Base-by-base conservation (phyloP, 2,888 invertebrate genomes). In the Ormyrus rosae region DNA sequence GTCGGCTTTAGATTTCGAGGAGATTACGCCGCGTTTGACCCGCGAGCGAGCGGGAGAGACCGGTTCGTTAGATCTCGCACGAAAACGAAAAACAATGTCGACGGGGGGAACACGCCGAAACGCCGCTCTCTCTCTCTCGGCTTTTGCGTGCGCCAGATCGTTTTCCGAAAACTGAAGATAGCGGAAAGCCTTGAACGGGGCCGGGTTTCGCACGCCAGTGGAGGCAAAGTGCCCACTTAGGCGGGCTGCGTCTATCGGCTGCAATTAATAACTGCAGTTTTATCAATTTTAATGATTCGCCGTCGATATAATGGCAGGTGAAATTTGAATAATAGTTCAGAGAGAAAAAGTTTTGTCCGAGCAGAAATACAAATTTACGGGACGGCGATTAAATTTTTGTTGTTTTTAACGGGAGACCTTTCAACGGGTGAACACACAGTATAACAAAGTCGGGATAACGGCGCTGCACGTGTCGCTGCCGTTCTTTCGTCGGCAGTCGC, bases 41-140 rank as follows among this genome's bases (percentile, higher is more conserved):
- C 70, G 65, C 58, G 73, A 73, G 78, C 64, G 45, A 10, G 55
- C 45, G 45, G 84, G 86, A 79, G 75, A 82, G 81, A 87, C 86
- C 85, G 84, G 86, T 86, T 86, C 86, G 85, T 87, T 87, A 86
- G 84, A 86, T 85, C 85, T 85, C 83, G 84, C 81, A 68, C 58
- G 81, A 67, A 85, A 84, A 85, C 78, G 82, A 84, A 83, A 84
- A 85, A 85, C 84, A 84, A 85, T 83, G 82, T 84, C 82, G 34
- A 0, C 68, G 83, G 56, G n/a, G 34, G 4, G 4, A n/a, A 83
- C 83, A 78, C 80, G 83, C 80, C 34, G 71, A 69, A 78, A 77
- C 79, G 81, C 72, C 82, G 80, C 75, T 75, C 76, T 50, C 34
- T 9, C n/a, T 11, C 34, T 8, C 48, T 7, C 6, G 9, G 5